Percentiles rank a stretch among this genome's conserved stretches.
Evolutionary conservation across 1,140 invertebrate species (phyloP).

Genomic region (Aricia agestis): DNA sequence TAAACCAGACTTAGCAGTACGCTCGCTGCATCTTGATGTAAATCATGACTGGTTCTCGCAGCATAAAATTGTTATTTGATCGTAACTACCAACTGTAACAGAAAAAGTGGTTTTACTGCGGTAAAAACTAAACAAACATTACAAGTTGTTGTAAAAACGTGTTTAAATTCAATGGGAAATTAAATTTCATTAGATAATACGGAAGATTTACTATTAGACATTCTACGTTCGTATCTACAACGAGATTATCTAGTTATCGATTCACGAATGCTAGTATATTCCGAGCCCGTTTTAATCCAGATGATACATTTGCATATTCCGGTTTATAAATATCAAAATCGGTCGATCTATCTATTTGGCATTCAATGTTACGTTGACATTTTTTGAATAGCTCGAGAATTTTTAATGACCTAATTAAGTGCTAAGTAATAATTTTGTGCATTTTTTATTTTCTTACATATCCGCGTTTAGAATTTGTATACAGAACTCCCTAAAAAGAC

Average conservation of each 20-base stretch:
- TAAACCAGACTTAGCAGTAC: background rate
- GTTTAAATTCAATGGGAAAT: background rate
- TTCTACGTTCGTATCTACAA: background rate
- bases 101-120: background rate
- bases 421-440: background rate
- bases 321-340: constrained; percentile 10
- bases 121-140: background rate
- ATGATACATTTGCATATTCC: constrained; percentile 7
- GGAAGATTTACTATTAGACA: no score
- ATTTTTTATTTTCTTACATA: no score
- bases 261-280: background rate
- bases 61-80: background rate
- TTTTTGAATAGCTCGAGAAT: background rate
- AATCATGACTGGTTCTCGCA: background rate
- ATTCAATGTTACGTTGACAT: background rate
- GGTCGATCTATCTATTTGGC: background rate
- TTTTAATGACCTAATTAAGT: background rate
- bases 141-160: background rate
- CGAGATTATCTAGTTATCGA: background rate
- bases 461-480: no score
- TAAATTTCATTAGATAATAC: background rate
- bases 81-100: background rate
- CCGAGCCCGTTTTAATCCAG: background rate
- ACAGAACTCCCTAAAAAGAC: no score
- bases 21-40: background rate